Evolutionary conservation across 2,113 vertebrate genomes (phyloP).

Genomic region (Micronycteris hirsuta): DNA sequence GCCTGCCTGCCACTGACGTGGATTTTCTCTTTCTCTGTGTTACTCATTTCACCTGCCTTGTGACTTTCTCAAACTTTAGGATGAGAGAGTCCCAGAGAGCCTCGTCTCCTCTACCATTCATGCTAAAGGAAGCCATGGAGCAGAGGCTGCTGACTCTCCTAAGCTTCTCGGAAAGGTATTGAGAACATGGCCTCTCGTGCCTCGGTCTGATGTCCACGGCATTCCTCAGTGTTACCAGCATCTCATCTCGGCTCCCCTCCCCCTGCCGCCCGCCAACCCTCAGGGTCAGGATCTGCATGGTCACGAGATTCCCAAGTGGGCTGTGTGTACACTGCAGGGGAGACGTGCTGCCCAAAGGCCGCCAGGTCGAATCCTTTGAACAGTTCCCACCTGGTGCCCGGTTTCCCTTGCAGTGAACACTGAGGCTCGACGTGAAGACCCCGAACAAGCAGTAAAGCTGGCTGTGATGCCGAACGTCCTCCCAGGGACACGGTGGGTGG

Average conservation of each 20-base stretch:
- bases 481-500: neutral
- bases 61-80: neutral
- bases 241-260: neutral
- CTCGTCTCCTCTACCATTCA: neutral
- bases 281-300: neutral
- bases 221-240: neutral
- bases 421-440: neutral
- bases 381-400: neutral
- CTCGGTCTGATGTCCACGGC: fast-evolving
- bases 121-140: neutral
- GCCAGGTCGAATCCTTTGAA: neutral
- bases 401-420: neutral
- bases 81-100: neutral
- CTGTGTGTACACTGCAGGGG: fast-evolving
- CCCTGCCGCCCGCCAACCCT: too few species aligned
- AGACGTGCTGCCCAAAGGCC: neutral
- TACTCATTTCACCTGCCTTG: neutral
- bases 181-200: neutral
- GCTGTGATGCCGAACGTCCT: neutral
- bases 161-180: neutral
- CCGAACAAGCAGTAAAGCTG: neutral
- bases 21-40: neutral
- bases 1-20: too few species aligned
- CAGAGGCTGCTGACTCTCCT: too few species aligned
- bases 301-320: neutral